phyloP scores from a whole-genome alignment of 2,888 invertebrate genomes.

The Rhorus exstirpatorius region DNA sequence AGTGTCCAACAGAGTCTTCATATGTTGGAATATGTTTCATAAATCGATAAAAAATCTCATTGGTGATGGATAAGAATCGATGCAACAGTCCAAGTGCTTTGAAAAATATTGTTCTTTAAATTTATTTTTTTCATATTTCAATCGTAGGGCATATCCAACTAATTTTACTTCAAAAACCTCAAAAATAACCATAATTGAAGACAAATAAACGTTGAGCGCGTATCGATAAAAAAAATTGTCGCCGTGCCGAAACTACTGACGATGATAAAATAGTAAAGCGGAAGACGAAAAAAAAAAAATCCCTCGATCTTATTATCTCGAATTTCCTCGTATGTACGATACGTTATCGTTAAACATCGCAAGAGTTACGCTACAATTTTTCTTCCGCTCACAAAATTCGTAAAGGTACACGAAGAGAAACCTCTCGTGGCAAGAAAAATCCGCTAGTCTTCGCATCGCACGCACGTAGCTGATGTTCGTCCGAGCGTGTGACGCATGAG shows the following conservation, averaged over 20 bases:
- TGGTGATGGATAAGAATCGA: too few species aligned
- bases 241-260: conserved; percentile 5
- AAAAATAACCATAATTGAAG: too few species aligned
- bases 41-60: too few species aligned
- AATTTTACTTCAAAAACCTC: too few species aligned
- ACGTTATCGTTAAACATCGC: conserved; percentile 49
- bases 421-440: conserved; percentile 22
- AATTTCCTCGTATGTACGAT: conserved; percentile 11
- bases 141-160: too few species aligned
- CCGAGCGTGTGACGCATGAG: conserved; percentile 52
- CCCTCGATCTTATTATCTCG: conserved; percentile 17
- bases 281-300: conserved; percentile 4
- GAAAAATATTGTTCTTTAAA: too few species aligned
- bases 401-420: conserved; percentile 7
- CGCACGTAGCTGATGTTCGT: conserved; percentile 61
- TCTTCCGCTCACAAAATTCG: conserved; percentile 23
- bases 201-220: too few species aligned
- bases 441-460: conserved; percentile 35
- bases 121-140: too few species aligned
- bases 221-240: too few species aligned
- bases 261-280: not conserved
- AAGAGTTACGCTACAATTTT: conserved; percentile 54
- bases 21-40: too few species aligned
- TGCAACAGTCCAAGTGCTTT: too few species aligned
- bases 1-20: too few species aligned